Percentiles rank a stretch among this genome's conserved stretches.
These are phyloP conservation scores for Eurosta solidaginis DNA, from an alignment of 1,140 invertebrate genomes.

Conservation along the genomic window DNA sequence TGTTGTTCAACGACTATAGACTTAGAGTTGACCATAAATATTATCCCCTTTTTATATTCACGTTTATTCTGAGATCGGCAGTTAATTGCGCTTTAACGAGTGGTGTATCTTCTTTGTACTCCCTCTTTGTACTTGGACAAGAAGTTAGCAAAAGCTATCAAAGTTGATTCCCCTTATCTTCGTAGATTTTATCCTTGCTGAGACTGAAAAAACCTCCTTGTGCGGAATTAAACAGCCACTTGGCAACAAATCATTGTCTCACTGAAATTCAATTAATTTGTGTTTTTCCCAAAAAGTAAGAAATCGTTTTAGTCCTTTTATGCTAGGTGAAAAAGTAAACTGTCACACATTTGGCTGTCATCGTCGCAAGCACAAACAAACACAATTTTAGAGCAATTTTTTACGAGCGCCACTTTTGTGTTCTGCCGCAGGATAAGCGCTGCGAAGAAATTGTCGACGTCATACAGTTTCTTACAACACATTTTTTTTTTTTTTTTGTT, in stretches of 20 bases:
- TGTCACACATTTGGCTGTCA: constrained; percentile 12
- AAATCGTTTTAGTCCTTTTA: not conserved
- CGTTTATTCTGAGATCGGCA: no score
- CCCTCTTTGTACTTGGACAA: no score
- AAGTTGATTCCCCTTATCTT: no score
- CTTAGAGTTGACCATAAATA: no score
- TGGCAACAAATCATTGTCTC: not conserved
- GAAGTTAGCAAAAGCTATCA: no score
- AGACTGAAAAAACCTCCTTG: no score
- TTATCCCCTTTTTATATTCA: no score
- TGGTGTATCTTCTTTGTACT: no score
- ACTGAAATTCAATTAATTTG: constrained; percentile 7
- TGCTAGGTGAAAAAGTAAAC: not conserved
- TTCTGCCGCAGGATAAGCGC: not conserved
- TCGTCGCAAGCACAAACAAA: not conserved
- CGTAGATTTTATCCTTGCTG: no score
- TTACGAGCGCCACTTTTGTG: not conserved
- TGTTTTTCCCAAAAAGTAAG: not conserved
- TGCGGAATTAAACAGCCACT: not conserved
- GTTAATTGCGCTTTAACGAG: no score
- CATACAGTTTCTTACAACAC: not conserved
- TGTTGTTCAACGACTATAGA: no score
- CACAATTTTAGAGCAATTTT: not conserved
- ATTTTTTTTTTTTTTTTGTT: not conserved
- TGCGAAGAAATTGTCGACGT: not conserved